Evolutionary conservation across 2,888 invertebrate genomes (phyloP).

Genomic region (Diplolepis rosae): DNA sequence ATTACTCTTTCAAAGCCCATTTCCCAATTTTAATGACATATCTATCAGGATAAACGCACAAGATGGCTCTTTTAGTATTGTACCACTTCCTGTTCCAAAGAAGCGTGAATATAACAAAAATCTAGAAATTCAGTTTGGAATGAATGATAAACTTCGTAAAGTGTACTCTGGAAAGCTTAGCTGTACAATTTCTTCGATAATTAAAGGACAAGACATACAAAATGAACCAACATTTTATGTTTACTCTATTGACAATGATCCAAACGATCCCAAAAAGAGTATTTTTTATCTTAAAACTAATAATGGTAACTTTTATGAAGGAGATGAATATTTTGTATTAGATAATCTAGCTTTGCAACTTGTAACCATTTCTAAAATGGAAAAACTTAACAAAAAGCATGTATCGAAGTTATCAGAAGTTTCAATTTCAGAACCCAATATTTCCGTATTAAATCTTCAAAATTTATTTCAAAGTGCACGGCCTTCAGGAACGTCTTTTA

Average conservation of each 20-base stretch:
- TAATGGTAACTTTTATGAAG: conserved; percentile 31
- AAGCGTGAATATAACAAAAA: conserved; percentile 56
- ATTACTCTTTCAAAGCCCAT: conserved; percentile 57
- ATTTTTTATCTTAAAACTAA: conserved; percentile 39
- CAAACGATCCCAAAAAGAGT: conserved; percentile 63
- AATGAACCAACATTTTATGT: conserved; percentile 45
- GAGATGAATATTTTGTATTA: conserved; percentile 60
- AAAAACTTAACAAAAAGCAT: conserved; percentile 38
- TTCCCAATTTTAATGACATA: conserved; percentile 57
- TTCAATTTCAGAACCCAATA: conserved; percentile 63
- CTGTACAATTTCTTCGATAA: conserved; percentile 60
- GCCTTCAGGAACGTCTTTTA: conserved; percentile 57
- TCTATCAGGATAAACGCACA: conserved; percentile 58
- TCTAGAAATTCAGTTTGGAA: conserved; percentile 66
- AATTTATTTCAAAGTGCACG: conserved; percentile 60
- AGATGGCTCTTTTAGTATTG: conserved; percentile 52
- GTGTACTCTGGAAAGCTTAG: conserved; percentile 61
- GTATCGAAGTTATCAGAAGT: conserved; percentile 57
- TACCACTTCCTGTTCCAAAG: conserved; percentile 67
- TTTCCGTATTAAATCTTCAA: conserved; percentile 61
- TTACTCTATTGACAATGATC: conserved; percentile 58
- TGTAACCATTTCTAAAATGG: conserved; percentile 12
- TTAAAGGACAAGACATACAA: conserved; percentile 41
- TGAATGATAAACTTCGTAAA: conserved; percentile 51
- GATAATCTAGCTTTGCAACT: conserved; percentile 56